Conservation (phyloP, 2,113 vertebrate species). For the Hemiprocne comata region DNA sequence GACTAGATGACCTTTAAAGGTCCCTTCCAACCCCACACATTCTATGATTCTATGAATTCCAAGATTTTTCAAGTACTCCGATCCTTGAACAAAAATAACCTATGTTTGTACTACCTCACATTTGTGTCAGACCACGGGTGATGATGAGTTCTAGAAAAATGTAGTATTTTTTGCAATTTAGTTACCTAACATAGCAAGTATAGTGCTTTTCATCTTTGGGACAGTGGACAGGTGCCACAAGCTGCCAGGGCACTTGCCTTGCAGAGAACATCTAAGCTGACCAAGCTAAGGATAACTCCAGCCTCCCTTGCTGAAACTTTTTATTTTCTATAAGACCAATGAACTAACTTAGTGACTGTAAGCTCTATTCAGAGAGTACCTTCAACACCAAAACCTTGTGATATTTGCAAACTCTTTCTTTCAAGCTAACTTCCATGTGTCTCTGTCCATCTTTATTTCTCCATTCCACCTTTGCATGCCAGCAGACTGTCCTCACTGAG, state of each 20-base stretch:
- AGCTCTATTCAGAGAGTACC: neutral
- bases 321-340: neutral
- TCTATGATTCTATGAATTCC: neutral
- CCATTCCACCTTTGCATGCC: neutral
- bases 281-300: neutral
- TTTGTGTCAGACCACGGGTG: neutral
- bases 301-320: neutral
- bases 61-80: neutral
- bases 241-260: neutral
- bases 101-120: neutral
- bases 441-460: neutral
- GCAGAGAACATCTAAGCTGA: neutral
- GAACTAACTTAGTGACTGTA: neutral
- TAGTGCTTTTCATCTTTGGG: neutral
- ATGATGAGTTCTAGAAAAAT: neutral
- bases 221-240: neutral
- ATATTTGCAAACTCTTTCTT: neutral
- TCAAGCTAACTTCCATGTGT: neutral
- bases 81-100: neutral
- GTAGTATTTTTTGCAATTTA: neutral
- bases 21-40: no score
- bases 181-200: neutral
- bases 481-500: accelerated
- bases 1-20: no score
- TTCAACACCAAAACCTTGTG: neutral